A percentile compares a stretch with the other conserved stretches of the same genome.
Conservation (phyloP, 2,113 vertebrate species). For the Calyptomena viridis region DNA sequence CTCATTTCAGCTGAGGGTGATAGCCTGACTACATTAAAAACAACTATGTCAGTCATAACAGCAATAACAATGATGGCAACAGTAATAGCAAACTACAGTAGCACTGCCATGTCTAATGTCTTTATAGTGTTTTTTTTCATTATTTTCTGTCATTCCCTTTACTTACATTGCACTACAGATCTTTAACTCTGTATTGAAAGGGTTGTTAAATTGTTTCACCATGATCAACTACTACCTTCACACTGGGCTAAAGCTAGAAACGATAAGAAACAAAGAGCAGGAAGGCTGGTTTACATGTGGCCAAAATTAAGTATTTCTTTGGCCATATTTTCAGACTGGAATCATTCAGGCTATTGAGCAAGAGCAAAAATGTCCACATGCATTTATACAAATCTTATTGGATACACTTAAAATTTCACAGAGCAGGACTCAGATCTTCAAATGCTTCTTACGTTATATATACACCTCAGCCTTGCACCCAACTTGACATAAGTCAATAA, state of each 20-base stretch:
- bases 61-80: background rate
- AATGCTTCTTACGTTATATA: background rate
- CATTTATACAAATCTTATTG: background rate
- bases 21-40: background rate
- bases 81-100: background rate
- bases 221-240: background rate
- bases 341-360: background rate
- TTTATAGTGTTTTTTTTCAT: background rate
- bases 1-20: background rate
- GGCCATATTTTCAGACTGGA: background rate
- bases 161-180: background rate
- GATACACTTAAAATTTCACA: background rate
- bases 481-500: background rate
- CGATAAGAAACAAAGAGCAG: background rate
- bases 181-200: background rate
- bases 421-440: background rate
- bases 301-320: background rate
- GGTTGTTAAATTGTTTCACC: background rate
- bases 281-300: background rate
- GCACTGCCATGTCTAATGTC: background rate
- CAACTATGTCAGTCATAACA: background rate
- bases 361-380: background rate
- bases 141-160: background rate
- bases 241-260: background rate
- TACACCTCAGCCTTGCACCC: background rate